These are phyloP conservation scores for Magallana nippona DNA, from an alignment of 2,888 invertebrate genomes.

Conservation along the genomic window DNA sequence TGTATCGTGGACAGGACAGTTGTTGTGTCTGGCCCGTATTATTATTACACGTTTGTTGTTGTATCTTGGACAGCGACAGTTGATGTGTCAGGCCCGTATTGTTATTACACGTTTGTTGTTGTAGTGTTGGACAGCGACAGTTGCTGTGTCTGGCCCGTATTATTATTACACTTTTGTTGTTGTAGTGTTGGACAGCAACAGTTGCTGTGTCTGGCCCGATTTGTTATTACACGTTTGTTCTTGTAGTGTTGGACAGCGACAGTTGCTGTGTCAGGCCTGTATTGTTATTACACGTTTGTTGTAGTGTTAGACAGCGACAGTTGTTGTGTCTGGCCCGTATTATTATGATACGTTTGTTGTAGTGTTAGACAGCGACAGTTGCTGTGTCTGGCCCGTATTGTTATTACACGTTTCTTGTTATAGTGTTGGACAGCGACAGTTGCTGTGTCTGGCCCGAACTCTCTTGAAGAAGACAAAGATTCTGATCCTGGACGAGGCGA, in stretches of 20 bases:
- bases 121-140: no score
- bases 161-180: background rate
- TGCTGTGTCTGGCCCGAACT: conserved; percentile 91
- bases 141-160: background rate
- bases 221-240: no score
- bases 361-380: no score
- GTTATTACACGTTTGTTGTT: no score
- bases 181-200: conserved; percentile 85
- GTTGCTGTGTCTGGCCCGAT: conserved; percentile 89
- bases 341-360: no score
- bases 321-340: conserved; percentile 89
- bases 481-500: conserved; percentile 92
- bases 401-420: background rate
- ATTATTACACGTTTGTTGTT: background rate
- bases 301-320: conserved; percentile 85
- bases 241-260: no score
- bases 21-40: background rate
- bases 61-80: conserved; percentile 85
- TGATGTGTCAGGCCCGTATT: conserved; percentile 88
- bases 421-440: conserved; percentile 85
- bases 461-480: conserved; percentile 91
- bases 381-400: no score
- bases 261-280: background rate
- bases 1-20: no score
- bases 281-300: background rate